These are phyloP conservation scores for Drosophila arizonae DNA, from an alignment of 1,140 invertebrate genomes.

Conservation along the genomic window DNA sequence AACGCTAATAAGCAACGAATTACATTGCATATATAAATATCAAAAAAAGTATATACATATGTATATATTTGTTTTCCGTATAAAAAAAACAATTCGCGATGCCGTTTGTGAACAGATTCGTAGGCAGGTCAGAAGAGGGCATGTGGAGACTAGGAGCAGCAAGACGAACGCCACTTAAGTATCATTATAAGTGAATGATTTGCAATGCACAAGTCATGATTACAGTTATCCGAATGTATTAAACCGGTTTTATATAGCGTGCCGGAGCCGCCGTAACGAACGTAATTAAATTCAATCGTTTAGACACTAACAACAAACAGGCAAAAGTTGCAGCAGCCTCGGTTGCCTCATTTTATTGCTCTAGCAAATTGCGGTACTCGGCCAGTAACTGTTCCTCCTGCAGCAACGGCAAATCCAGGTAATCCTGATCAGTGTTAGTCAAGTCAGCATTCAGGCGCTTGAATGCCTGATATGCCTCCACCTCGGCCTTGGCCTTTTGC, in stretches of 20 bases:
- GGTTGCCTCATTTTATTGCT: constrained; percentile 49
- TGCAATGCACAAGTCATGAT: constrained; percentile 69
- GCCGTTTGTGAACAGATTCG: constrained; percentile 24
- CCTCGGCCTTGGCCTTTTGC: constrained; percentile 52
- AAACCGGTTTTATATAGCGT: constrained; percentile 49
- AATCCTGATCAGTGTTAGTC: constrained; percentile 85
- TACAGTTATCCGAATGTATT: constrained; percentile 56
- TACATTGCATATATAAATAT: constrained; percentile 3
- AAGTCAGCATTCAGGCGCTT: constrained; percentile 85
- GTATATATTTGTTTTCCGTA: background rate
- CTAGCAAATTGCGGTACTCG: constrained; percentile 85
- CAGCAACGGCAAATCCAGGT: constrained; percentile 85
- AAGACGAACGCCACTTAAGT: constrained; percentile 51
- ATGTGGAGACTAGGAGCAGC: background rate
- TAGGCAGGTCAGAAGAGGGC: background rate
- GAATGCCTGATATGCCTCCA: constrained; percentile 83
- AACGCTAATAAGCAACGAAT: constrained; percentile 1
- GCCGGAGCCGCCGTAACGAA: constrained; percentile 18
- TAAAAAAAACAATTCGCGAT: constrained; percentile 31
- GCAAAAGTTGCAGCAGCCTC: background rate
- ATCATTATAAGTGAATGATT: constrained; percentile 59
- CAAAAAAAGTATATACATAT: too few species aligned
- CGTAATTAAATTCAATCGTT: constrained; percentile 20
- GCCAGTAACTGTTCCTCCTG: constrained; percentile 86
- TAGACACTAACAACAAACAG: constrained; percentile 13